phyloP scores from a whole-genome alignment of 2,113 vertebrate species.

The Catharus fuscescens region DNA sequence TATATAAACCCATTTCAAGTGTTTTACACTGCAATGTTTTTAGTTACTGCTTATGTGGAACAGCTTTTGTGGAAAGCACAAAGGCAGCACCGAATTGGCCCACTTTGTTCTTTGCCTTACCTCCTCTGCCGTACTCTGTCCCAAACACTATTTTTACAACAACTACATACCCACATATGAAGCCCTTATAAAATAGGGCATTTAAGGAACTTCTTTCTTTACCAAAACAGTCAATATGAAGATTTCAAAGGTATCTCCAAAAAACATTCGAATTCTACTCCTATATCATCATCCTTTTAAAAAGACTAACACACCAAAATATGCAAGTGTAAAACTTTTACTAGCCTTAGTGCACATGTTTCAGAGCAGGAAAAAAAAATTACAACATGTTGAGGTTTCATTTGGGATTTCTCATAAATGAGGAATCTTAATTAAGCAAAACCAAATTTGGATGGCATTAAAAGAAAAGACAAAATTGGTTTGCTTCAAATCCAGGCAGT shows the following conservation, averaged over 20 bases:
- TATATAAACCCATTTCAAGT: constrained; percentile 36
- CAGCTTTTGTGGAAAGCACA: constrained; percentile 7
- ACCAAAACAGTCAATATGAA: neutral
- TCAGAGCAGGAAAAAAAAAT: neutral
- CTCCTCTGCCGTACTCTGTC: neutral
- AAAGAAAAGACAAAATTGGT: neutral
- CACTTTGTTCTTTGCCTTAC: neutral
- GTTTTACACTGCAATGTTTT: constrained; percentile 39
- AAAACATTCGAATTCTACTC: neutral
- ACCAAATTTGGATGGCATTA: neutral
- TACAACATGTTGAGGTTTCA: neutral
- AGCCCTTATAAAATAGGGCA: neutral
- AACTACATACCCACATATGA: neutral
- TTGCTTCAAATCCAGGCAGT: neutral
- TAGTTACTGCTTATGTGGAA: constrained; percentile 32
- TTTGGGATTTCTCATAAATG: neutral
- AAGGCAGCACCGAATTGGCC: neutral
- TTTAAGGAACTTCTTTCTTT: neutral
- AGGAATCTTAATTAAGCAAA: constrained; percentile 30
- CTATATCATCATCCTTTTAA: neutral
- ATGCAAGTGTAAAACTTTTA: constrained; percentile 6
- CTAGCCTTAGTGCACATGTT: neutral
- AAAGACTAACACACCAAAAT: neutral
- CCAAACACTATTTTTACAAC: neutral
- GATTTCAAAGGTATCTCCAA: neutral